phyloP scores from a whole-genome alignment of 2,888 invertebrate species.

The Parasteatoda lunata region DNA sequence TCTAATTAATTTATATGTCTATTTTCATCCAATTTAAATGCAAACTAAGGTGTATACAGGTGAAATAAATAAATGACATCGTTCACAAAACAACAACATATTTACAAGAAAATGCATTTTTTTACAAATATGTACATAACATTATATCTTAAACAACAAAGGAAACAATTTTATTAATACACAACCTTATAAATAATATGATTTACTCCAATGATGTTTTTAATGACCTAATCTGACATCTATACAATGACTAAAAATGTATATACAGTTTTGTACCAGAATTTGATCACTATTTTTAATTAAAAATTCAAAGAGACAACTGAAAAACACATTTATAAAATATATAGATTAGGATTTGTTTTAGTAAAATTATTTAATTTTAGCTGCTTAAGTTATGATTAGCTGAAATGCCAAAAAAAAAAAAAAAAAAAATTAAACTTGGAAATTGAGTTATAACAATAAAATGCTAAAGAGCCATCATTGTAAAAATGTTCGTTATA shows the following conservation, averaged over 20 bases:
- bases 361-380: too few species aligned
- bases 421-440: too few species aligned
- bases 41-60: not conserved
- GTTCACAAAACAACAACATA: constrained; percentile 53
- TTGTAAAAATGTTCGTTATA: too few species aligned
- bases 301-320: too few species aligned
- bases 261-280: constrained; percentile 55
- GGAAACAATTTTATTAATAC: constrained; percentile 12
- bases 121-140: constrained; percentile 53
- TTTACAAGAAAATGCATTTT: constrained; percentile 43
- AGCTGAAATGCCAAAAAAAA: too few species aligned
- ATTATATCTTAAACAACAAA: constrained; percentile 11
- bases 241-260: constrained; percentile 53
- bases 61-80: constrained; percentile 37
- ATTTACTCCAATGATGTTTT: constrained; percentile 41
- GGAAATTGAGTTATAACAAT: too few species aligned
- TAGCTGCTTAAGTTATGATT: too few species aligned
- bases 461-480: too few species aligned
- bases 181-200: constrained; percentile 38
- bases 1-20: too few species aligned
- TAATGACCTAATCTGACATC: constrained; percentile 32
- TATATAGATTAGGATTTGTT: too few species aligned
- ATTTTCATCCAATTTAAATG: too few species aligned
- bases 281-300: not conserved
- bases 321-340: too few species aligned